Evolutionary conservation across 1,140 invertebrate genomes (phyloP).

Genomic region (Diprion similis): DNA sequence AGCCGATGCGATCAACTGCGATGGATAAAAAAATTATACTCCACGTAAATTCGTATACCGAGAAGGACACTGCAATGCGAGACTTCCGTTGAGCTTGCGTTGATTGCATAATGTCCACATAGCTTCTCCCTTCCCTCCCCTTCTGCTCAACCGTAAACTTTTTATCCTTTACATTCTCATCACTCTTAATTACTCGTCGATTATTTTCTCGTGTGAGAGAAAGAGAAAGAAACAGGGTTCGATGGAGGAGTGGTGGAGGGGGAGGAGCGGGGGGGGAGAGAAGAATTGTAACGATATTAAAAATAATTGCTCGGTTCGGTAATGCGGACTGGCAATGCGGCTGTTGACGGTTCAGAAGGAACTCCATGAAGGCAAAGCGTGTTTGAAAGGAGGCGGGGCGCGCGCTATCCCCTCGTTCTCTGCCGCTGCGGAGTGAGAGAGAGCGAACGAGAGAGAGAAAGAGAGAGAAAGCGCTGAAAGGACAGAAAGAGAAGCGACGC

Average conservation of each 20-base stretch:
- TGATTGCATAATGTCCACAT: not conserved
- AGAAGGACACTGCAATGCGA: no score
- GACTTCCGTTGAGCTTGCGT: no score
- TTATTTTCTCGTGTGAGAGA: not conserved
- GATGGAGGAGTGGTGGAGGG: not conserved
- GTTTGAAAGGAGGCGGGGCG: constrained; percentile 41
- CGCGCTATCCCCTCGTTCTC: constrained; percentile 26
- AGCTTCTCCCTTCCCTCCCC: not conserved
- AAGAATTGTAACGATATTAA: not conserved
- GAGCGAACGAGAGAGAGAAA: constrained; percentile 22
- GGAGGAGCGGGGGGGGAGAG: not conserved
- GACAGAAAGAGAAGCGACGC: constrained; percentile 23
- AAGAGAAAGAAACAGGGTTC: not conserved
- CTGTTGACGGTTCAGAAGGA: no score
- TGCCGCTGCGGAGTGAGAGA: constrained; percentile 18
- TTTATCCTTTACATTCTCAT: no score
- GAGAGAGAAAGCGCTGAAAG: constrained; percentile 15
- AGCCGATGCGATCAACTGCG: no score
- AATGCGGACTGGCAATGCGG: no score
- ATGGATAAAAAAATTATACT: no score
- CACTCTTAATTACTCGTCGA: no score
- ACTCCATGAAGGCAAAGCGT: not conserved
- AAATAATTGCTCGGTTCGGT: not conserved
- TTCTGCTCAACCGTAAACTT: no score
- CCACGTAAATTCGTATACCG: no score